A percentile compares a stretch with the other conserved stretches of the same genome.
Conservation (phyloP, 2,113 vertebrate species). For the Ictalurus punctatus region DNA sequence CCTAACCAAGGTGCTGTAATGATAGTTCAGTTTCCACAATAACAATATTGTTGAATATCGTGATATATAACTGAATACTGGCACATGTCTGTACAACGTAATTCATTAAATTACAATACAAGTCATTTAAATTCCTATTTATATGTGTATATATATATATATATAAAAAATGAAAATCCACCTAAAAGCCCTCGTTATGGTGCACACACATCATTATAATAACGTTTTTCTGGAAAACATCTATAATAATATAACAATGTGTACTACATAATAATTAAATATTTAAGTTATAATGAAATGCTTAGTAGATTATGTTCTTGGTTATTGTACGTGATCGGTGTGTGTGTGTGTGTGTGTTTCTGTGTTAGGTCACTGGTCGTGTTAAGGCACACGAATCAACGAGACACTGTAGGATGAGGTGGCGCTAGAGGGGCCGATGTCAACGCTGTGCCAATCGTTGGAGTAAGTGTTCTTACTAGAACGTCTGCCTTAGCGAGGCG, state of each 20-base stretch:
- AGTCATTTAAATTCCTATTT: constrained; percentile 58
- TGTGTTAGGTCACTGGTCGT: constrained; percentile 53
- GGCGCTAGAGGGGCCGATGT: not conserved
- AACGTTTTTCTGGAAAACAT: constrained; percentile 69
- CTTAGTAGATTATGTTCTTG: constrained; percentile 60
- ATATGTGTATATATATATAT: not conserved
- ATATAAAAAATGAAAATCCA: constrained; percentile 46
- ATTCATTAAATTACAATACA: constrained; percentile 62
- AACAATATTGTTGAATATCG: not conserved
- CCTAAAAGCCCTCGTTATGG: constrained; percentile 70
- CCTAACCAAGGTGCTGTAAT: not conserved
- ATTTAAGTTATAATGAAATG: not conserved
- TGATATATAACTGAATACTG: not conserved
- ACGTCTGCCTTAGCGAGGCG: not conserved
- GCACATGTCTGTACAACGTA: constrained; percentile 50
- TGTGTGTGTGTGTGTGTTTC: constrained; percentile 28
- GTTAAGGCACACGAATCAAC: constrained; percentile 56
- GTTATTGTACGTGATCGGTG: not conserved
- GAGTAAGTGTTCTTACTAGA: not conserved
- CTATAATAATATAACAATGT: constrained; percentile 73
- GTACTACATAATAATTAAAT: constrained; percentile 69
- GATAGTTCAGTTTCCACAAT: not conserved
- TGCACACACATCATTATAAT: constrained; percentile 68
- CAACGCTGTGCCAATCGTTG: constrained; percentile 1
- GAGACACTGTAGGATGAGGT: constrained; percentile 27